Conservation (phyloP, 2,113 vertebrate genomes). For the Vanacampus margaritifer region DNA sequence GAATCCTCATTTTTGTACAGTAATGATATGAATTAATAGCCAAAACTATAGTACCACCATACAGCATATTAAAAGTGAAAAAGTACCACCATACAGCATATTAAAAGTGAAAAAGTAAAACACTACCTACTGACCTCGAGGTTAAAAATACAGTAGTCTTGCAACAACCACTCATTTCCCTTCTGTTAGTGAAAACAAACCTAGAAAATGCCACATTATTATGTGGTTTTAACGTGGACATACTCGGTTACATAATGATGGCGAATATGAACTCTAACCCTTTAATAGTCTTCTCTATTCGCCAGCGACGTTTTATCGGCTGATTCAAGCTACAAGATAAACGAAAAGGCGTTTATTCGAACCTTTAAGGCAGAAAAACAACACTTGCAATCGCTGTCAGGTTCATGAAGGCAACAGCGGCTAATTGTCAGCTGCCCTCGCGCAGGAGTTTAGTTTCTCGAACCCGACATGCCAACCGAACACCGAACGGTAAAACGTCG, state of each 20-base stretch:
- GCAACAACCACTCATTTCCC: conserved; percentile 19
- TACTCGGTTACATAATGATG: conserved; percentile 44
- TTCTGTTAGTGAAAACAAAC: conserved; percentile 20
- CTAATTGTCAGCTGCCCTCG: conserved; percentile 36
- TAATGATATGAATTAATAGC: too few relatives aligned
- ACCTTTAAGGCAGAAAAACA: neutral
- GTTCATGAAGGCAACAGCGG: conserved; percentile 21
- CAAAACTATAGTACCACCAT: too few relatives aligned
- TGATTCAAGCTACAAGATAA: neutral
- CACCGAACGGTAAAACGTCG: neutral
- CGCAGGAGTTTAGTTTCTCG: conserved; percentile 18
- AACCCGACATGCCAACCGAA: neutral
- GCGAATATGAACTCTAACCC: conserved; percentile 18
- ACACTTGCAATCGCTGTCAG: conserved; percentile 4
- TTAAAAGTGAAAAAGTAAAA: neutral
- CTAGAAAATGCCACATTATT: neutral
- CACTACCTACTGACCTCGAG: neutral
- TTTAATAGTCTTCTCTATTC: neutral
- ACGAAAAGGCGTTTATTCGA: neutral
- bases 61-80: neutral
- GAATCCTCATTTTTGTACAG: too few relatives aligned
- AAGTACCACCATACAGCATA: neutral
- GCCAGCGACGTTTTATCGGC: neutral
- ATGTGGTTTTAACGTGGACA: neutral
- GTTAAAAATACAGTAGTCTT: neutral